Conservation (phyloP, 2,113 vertebrate species). For the Eptesicus fuscus region DNA sequence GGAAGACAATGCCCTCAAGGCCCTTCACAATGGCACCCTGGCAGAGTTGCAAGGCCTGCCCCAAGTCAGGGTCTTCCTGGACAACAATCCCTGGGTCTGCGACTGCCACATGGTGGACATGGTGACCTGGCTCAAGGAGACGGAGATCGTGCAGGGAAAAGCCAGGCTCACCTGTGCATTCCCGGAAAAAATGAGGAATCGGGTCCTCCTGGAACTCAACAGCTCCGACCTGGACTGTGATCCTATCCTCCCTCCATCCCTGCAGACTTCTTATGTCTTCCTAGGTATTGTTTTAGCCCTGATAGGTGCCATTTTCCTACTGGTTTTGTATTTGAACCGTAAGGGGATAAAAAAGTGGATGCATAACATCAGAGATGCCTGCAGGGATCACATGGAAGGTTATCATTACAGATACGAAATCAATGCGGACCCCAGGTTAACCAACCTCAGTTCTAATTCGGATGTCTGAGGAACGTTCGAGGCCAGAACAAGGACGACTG, state of each 20-base stretch:
- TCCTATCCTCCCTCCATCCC: slow-evolving; percentile 67
- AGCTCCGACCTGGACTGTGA: slow-evolving; percentile 83
- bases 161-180: slow-evolving; percentile 84
- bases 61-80: slow-evolving; percentile 78
- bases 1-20: slow-evolving; percentile 87
- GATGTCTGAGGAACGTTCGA: slow-evolving; percentile 84
- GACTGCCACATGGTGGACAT: slow-evolving; percentile 86
- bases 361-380: slow-evolving; percentile 97
- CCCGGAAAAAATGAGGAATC: slow-evolving; percentile 81
- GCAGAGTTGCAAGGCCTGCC: slow-evolving; percentile 80
- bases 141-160: slow-evolving; percentile 77
- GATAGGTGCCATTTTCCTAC: slow-evolving; percentile 96
- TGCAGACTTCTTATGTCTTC: slow-evolving; percentile 97
- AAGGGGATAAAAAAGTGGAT: slow-evolving; percentile 99
- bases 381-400: slow-evolving; percentile 99
- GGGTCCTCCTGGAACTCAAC: slow-evolving; percentile 82
- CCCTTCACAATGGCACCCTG: slow-evolving; percentile 81
- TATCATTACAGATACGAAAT: slow-evolving; percentile 99
- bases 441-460: slow-evolving; percentile 95
- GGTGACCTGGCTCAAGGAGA: slow-evolving; percentile 89
- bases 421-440: slow-evolving; percentile 93
- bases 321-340: slow-evolving; percentile 98
- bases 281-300: slow-evolving; percentile 96
- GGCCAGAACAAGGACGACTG: slow-evolving; percentile 54
- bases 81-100: slow-evolving; percentile 90